Base-by-base conservation (phyloP, 2,888 invertebrate genomes). In the Tigriopus californicus region DNA sequence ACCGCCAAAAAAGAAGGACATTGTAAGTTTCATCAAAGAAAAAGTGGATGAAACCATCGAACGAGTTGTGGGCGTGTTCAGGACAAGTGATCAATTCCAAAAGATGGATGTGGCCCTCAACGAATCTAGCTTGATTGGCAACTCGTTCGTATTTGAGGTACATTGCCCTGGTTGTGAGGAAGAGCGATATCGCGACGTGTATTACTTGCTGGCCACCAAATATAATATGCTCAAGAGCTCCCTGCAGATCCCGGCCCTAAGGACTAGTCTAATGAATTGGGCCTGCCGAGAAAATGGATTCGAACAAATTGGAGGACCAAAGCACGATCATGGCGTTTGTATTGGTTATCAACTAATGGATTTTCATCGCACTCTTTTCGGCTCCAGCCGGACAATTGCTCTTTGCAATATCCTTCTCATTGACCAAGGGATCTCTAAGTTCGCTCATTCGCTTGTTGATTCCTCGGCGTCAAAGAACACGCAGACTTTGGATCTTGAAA, bases 1-100 rank as follows among this genome's bases (percentile, higher is more conserved):
- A 33, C 52, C 52, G 62, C 62, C 44, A 62, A 62, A 20, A 62
- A 65, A 40, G 63, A 65, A 49, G 59, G 62, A 57, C 58, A 62
- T 41, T 48, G 60, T 49, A 61, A 64, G 58, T 58, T 62, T 49
- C 24, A 59, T 24, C 49, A 61, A 52, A 52, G 52, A 52, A 24
- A 40, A 56, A 55, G 55, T 58, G 6, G 33, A 58, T 6, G 58
- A 20, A 11, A 58, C 58, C 24, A 24, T 51, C 52, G 22, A 24
- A 12, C 6, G 42, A 3, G 33, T 56, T 5, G 56, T 33, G 4
- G 44, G 44, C 20, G 56, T 46, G 12, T 42, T 54, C 41, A 18
- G 15, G 15, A 18, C 54, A 2, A 54, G 22, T 18, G 41, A 49
- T 13, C 49, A 49, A 49, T 13, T 49, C 49, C 15, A 49, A 49